phyloP scores from a whole-genome alignment of 2,113 vertebrate genomes.

The Microcebus murinus region DNA sequence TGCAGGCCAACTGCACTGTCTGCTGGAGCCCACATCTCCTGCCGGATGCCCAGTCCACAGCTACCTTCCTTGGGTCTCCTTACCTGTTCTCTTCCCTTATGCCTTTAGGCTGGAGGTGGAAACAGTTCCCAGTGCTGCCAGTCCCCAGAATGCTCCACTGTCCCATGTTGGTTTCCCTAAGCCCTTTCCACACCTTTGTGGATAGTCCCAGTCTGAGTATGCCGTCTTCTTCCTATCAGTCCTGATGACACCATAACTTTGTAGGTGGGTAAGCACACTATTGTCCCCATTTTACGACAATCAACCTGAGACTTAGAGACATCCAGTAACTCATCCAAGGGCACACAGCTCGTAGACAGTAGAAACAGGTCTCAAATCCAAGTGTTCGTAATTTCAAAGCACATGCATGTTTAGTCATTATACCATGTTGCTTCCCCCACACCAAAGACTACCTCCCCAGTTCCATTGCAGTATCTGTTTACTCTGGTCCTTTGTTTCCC shows the following conservation, averaged over 20 bases:
- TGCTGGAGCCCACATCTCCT: background rate
- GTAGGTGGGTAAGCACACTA: background rate
- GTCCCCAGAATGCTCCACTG: background rate
- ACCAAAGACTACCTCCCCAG: background rate
- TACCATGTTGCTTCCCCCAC: background rate
- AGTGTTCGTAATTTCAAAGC: background rate
- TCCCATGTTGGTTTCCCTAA: background rate
- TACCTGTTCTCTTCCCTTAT: background rate
- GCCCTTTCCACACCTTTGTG: background rate
- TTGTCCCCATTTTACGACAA: background rate
- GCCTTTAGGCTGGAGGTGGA: background rate
- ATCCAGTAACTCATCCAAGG: background rate
- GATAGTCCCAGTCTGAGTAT: background rate
- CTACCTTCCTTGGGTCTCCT: background rate
- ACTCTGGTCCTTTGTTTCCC: background rate
- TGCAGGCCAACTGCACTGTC: background rate
- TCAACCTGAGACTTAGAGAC: background rate
- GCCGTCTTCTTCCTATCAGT: background rate
- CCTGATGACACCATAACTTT: background rate
- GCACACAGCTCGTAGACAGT: background rate
- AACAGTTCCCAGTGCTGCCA: background rate
- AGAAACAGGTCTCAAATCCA: background rate
- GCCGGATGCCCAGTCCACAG: background rate
- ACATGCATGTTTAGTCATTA: background rate
- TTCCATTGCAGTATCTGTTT: background rate